Base-by-base conservation (phyloP, 2,888 invertebrate genomes). In the Carpatolechia fugitivella region DNA sequence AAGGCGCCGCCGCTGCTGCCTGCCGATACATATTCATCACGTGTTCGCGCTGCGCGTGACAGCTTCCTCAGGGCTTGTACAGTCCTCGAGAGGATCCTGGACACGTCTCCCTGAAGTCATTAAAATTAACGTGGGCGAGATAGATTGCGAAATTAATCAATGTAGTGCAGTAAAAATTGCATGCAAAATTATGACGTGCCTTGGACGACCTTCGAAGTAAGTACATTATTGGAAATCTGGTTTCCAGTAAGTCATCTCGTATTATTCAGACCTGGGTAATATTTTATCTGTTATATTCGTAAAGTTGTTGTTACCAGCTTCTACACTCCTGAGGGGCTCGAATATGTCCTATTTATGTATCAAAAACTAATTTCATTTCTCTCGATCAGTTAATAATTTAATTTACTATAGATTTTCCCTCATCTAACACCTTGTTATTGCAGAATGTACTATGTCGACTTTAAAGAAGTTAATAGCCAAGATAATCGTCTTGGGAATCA, bases 21-120 rank as follows among this genome's bases (percentile, higher is more conserved):
- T 81, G 83, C 85, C 86, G 85, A 85, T 88, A 85, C 81, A 81
- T 85, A 85, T 85, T 83, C 88, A 85, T 87, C 88, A 84, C 82
- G 72, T 87, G 86, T 82, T 86, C 81, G 78, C 82, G 75, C 82
- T 79, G 85, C 82, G 82, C 86, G 82, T 86, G 86, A 87, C 88
- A 87, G 85, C 87, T 89, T 85, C 86, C 85, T 88, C 79, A 80
- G 82, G 77, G 75, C 76, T 41, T 30, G 50, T 13, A 18, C 13
- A n/a, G 13, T 18, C 29, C 29, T 46, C 5, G n/a, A 24, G 29
- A 29, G 24, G n/a, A 10, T 44, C 1, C 20, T 11, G 24, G 24
- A 24, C 41, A 44, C 24, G 41, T 44, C 41, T 40, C 20, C 20
- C 20, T 11, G 11, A 16, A 44, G 41, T 44, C 41, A 44, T 24